Conservation (phyloP, 2,888 invertebrate species). For the Drosophila glabriapex region DNA sequence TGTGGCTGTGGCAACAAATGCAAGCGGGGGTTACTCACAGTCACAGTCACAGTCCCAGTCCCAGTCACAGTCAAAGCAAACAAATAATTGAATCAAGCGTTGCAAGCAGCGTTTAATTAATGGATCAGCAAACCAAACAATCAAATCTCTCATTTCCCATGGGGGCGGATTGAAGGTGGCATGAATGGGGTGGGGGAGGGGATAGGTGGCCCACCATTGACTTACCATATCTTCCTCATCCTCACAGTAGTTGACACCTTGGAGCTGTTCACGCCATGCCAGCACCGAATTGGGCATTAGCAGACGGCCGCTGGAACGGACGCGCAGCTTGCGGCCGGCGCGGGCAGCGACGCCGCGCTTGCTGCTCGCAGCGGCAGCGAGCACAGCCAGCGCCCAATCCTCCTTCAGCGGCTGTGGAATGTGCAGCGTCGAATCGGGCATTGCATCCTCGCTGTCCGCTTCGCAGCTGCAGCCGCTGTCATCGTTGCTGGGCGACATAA, state of each 20-base stretch:
- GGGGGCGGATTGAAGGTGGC: not conserved
- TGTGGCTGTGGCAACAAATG: not conserved
- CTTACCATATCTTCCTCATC: constrained; percentile 86
- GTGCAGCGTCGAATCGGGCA: constrained; percentile 7
- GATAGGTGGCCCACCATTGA: constrained; percentile 19
- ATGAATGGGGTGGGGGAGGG: not conserved
- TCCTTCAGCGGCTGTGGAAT: constrained; percentile 60
- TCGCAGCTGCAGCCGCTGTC: constrained; percentile 72
- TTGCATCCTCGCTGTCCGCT: constrained; percentile 46
- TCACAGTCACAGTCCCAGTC: constrained; percentile 18
- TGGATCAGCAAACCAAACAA: constrained; percentile 38
- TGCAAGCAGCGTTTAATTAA: constrained; percentile 59
- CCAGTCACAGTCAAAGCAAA: constrained; percentile 34
- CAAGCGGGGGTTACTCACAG: not conserved
- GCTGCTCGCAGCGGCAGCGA: constrained; percentile 57
- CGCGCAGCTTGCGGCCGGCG: constrained; percentile 62
- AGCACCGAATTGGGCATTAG: constrained; percentile 80
- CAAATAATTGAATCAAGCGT: constrained; percentile 57
- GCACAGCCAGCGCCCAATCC: constrained; percentile 66
- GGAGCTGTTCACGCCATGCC: constrained; percentile 84
- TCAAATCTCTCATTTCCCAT: not conserved
- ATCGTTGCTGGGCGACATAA: constrained; percentile 46
- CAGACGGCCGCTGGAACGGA: constrained; percentile 58
- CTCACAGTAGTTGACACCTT: constrained; percentile 83
- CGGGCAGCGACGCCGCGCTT: constrained; percentile 58